Evolutionary conservation across 64 coral and sea anemone species (phyloP), one percentile per base, ranked within the genome.

Genomic region (Platygyra sinensis): DNA sequence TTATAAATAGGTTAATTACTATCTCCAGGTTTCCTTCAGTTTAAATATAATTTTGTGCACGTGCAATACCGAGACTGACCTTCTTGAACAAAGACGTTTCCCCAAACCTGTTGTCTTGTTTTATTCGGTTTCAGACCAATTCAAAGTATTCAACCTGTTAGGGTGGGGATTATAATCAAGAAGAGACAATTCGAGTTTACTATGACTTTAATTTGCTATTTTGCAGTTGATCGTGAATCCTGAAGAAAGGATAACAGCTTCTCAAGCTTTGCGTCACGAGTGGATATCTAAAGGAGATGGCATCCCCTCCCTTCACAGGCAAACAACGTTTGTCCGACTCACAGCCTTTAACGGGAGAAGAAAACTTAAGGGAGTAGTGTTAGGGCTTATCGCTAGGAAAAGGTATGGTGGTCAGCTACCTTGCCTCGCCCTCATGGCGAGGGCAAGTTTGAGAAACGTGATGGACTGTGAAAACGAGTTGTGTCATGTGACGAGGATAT

Each of bases 201-300:
- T 10, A 16, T 10, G 54, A 62, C 22, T 39, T 10, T 69, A 65
- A 64, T 24, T 91, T 61, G n/a, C 39, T 39, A n/a, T 59, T 62
- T 86, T 31, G 38, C 39, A 98, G 96, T 59, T 98, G 33, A 88
- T 71, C 28, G 72, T 98, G 30, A 87, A 98, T 24, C 96, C 96
- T 24, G 78, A 87, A 1, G 29, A 94, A 10, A 90, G 96, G 18
- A 94, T 94, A 5, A 73, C 92, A 11, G 92, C 92, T 24, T 78
- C 61, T 50, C 89, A 98, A 1, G 96, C 96, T 10, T 46, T 98
- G 24, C 49, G 88, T 55, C 96, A 98, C 86, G 92, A 94, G 8
- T 98, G 96, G 96, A 89, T 98, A n/a, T 30, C 75, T 38, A 80
- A 79, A 65, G 89, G 89, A 5, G 91, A 94, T 49, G 86, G 72